A percentile compares a stretch with the other conserved stretches of the same genome.
phyloP scores from a whole-genome alignment of 1,140 invertebrate species.

The Brachionus sp. region DNA sequence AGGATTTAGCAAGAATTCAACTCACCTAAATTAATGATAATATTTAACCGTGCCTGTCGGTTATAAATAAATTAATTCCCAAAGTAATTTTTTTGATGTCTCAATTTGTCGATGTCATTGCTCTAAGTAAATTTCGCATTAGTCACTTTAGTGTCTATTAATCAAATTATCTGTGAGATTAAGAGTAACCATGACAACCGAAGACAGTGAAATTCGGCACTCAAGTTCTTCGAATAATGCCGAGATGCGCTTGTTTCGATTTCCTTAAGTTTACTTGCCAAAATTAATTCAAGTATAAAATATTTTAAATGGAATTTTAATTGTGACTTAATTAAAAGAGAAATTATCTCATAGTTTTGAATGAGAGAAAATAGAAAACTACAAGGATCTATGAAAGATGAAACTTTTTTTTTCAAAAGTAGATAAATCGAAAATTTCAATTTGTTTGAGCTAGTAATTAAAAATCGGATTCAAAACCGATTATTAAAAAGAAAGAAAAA shows the following conservation, averaged over 20 bases:
- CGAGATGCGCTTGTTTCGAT: neutral
- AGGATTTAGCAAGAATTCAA: neutral
- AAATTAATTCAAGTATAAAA: slow-evolving; percentile 28
- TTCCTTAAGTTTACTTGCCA: neutral
- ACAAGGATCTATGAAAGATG: neutral
- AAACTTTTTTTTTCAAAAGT: neutral
- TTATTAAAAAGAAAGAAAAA: neutral
- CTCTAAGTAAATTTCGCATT: neutral
- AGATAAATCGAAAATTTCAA: neutral
- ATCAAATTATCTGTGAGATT: neutral
- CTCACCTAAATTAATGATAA: slow-evolving; percentile 15
- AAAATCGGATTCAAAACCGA: slow-evolving; percentile 20
- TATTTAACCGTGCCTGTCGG: neutral
- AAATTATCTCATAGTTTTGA: neutral
- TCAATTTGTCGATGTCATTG: neutral
- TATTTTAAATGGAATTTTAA: slow-evolving; percentile 38
- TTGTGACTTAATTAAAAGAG: slow-evolving; percentile 26
- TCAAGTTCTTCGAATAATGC: neutral
- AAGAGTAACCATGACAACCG: neutral
- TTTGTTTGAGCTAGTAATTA: neutral
- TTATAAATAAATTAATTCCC: slow-evolving; percentile 19
- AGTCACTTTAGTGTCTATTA: neutral
- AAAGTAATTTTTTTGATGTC: slow-evolving; percentile 16
- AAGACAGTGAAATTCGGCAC: neutral
- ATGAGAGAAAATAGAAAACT: neutral